Percentiles rank a stretch among this genome's conserved stretches.
phyloP scores from a whole-genome alignment of 2,113 vertebrate species.

The Butorides virescens region DNA sequence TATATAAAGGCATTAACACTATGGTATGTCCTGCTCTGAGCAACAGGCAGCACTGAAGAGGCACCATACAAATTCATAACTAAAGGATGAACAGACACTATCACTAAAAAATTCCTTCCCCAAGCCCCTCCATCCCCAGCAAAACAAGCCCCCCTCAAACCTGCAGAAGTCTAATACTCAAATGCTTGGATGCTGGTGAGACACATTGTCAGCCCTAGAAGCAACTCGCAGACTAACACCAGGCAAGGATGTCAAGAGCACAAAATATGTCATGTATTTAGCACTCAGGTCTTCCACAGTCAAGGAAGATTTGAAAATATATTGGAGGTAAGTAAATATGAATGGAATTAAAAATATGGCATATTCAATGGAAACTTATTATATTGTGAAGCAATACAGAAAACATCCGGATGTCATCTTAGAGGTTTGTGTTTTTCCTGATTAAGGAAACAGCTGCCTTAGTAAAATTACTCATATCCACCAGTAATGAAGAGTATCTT shows the following conservation, averaged over 20 bases:
- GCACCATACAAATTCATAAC: neutral
- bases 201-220: neutral
- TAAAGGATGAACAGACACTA: neutral
- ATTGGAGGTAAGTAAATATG: neutral
- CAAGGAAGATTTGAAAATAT: neutral
- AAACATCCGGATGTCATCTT: constrained; percentile 46
- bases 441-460: constrained; percentile 64
- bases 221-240: neutral
- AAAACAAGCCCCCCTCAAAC: neutral
- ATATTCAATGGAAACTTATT: neutral
- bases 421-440: neutral
- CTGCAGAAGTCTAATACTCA: neutral
- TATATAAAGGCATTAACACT: neutral
- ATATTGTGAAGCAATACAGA: neutral
- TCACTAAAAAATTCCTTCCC: neutral
- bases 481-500: constrained; percentile 55
- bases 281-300: neutral
- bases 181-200: neutral
- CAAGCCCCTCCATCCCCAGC: neutral
- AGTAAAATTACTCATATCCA: constrained; percentile 58
- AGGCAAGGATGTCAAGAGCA: neutral
- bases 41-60: neutral
- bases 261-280: fast-evolving
- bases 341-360: neutral
- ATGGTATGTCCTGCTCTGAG: neutral